Evolutionary conservation across 2,797 vertebrate genomes (phyloP).

Genomic region (Gallinago stenura): DNA sequence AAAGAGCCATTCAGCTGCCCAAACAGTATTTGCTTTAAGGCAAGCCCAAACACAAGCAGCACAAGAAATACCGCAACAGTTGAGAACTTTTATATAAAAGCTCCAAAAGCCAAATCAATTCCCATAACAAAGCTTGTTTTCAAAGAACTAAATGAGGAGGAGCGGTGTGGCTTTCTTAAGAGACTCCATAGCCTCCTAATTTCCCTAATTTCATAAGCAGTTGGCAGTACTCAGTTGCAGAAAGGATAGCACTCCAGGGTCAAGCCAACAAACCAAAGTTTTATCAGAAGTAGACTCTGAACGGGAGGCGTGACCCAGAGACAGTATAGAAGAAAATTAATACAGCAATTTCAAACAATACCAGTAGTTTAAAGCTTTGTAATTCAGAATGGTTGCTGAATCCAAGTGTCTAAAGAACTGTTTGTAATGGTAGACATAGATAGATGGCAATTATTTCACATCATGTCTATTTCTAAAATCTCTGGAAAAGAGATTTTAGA

Average conservation of each 20-base stretch:
- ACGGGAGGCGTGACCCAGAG: neutral
- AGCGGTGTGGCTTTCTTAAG: neutral
- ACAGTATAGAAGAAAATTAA: neutral
- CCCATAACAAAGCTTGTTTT: neutral
- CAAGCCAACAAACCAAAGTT: neutral
- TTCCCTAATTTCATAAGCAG: neutral
- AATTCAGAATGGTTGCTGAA: neutral
- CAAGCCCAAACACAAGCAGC: neutral
- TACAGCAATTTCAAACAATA: neutral
- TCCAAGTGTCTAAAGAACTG: neutral
- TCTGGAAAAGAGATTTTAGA: neutral
- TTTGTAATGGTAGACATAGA: neutral
- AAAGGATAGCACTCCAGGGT: neutral
- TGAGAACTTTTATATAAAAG: neutral
- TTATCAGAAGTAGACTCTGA: neutral
- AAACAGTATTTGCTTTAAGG: slow-evolving; percentile 20
- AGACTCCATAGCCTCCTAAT: neutral
- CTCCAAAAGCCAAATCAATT: neutral
- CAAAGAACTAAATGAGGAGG: neutral
- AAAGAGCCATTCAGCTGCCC: neutral
- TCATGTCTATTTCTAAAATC: neutral
- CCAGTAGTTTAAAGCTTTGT: neutral
- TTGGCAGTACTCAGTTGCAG: neutral
- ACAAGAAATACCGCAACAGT: neutral
- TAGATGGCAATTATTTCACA: neutral